Evolutionary conservation across 92 coral and sea anemone species (phyloP).

Genomic region (Parazoanthus atlanticus): DNA sequence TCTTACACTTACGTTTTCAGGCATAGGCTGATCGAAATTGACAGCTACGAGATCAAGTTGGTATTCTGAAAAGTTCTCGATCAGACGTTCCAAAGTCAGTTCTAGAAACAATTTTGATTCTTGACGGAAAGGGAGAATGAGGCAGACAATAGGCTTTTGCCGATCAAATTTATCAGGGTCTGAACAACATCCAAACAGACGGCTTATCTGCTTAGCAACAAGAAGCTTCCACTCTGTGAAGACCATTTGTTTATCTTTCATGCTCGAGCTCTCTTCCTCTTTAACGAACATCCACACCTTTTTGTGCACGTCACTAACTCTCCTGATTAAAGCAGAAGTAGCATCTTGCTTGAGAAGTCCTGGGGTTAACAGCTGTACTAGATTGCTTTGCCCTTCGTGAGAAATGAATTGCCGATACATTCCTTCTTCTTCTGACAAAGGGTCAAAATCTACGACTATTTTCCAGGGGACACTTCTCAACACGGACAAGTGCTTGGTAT

Average conservation of each 20-base stretch:
- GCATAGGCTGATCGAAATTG: too few relatives aligned
- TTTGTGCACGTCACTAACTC: conserved; percentile 62
- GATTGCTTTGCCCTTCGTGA: conserved; percentile 62
- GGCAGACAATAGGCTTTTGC: conserved; percentile 73
- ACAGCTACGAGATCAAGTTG: too few relatives aligned
- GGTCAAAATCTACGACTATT: conserved; percentile 80
- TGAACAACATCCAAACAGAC: conserved; percentile 68
- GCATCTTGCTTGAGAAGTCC: too few relatives aligned
- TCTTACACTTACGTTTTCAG: too few relatives aligned
- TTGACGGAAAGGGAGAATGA: conserved; percentile 64
- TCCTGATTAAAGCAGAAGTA: too few relatives aligned
- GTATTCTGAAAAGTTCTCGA: too few relatives aligned
- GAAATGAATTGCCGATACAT: too few relatives aligned
- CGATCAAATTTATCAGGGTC: conserved; percentile 81
- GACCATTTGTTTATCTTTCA: conserved; percentile 24
- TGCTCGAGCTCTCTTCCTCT: too few relatives aligned
- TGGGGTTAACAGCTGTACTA: conserved; percentile 68
- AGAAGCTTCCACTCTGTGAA: conserved; percentile 69
- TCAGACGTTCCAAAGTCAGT: too few relatives aligned
- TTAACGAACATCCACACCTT: conserved; percentile 80
- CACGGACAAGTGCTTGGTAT: conserved; percentile 53
- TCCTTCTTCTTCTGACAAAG: conserved; percentile 73
- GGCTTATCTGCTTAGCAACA: conserved; percentile 55
- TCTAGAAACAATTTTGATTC: too few relatives aligned
- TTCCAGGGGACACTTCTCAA: conserved; percentile 78